Base-by-base conservation (phyloP, 1,140 invertebrate species). In the Drosophila burlai region DNA sequence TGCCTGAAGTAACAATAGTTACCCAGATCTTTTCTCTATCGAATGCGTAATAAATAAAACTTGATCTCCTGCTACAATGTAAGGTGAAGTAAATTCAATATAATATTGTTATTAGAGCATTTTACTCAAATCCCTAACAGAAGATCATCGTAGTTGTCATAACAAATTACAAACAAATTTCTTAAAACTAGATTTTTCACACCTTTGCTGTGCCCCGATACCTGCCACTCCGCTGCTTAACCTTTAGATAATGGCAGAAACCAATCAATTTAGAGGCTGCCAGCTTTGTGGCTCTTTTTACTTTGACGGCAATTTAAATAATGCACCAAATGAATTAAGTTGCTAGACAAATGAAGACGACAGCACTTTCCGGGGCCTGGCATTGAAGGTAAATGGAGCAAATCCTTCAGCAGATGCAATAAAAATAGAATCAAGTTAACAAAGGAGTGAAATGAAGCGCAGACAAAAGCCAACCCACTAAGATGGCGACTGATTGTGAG, bases 311-410 rank as follows among this genome's bases (percentile, higher is more conserved):
- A 87, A 78, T 87, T 89, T 89, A 83, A 87, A 77, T 87, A 86
- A 83, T 87, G 77, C 73, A 89, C 34, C 62, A 78, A 83, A 89
- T 87, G 81, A 83, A 87, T 89, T 89, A 78, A 80, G 61, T 72
- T 76, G 49, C 36, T 80, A 61, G 47, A 24, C 61, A 75, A 79
- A 68, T 83, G 57, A 73, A 73, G 54, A 72, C 69, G 38, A 43
- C 54, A 61, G 69, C 67, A 73, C 38, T 38, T 73, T 73, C 42
- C 29, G 55, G 52, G 16, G 21, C 16, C 29, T 34, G 24, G 55
- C 49, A 83, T 87, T 89, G 61, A 60, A 78, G 73, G 66, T 68
- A 89, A 84, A 81, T 89, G 73, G 55, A 78, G 65, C 76, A 75
- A 87, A 65, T 89, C 77, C 76, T 64, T 76, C 54, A 64, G 62